A percentile compares a stretch with the other conserved stretches of the same genome.
These are phyloP conservation scores for Notarius quadriscutis DNA, from an alignment of 2,113 vertebrate species.

Conservation along the genomic window DNA sequence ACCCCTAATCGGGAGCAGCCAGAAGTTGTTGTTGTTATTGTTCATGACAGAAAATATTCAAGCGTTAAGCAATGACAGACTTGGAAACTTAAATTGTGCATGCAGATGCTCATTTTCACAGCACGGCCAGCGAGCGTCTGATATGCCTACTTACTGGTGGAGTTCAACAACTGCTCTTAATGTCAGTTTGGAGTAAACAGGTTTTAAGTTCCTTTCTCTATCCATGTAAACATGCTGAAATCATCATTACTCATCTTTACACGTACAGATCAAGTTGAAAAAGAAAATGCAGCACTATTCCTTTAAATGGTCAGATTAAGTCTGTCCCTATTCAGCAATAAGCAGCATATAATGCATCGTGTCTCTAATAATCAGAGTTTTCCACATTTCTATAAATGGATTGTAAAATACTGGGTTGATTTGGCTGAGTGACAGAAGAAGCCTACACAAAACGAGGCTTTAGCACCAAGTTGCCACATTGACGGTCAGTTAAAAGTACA, in stretches of 20 bases:
- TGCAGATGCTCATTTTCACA: no score
- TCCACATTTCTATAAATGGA: not conserved
- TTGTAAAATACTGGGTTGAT: constrained; percentile 1
- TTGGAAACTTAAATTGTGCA: no score
- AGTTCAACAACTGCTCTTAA: not conserved
- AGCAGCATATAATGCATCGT: not conserved
- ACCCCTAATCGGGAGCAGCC: no score
- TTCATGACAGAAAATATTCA: no score
- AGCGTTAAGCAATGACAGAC: no score
- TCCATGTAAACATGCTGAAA: not conserved
- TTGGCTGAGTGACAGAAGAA: not conserved
- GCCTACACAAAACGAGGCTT: constrained; percentile 13
- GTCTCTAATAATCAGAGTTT: not conserved
- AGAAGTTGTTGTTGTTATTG: no score
- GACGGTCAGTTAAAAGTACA: constrained; percentile 10
- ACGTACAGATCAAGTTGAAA: not conserved
- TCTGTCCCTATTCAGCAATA: not conserved
- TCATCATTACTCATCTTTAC: not conserved
- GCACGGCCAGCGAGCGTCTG: no score
- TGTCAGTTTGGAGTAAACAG: not conserved
- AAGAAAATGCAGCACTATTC: not conserved
- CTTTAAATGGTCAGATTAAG: not conserved
- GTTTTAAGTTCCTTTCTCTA: not conserved
- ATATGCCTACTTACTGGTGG: not conserved
- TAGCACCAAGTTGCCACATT: not conserved